A percentile compares a stretch with the other conserved stretches of the same genome.
phyloP scores from a whole-genome alignment of 2,797 vertebrate species.

The Triplophysa bombifrons region DNA sequence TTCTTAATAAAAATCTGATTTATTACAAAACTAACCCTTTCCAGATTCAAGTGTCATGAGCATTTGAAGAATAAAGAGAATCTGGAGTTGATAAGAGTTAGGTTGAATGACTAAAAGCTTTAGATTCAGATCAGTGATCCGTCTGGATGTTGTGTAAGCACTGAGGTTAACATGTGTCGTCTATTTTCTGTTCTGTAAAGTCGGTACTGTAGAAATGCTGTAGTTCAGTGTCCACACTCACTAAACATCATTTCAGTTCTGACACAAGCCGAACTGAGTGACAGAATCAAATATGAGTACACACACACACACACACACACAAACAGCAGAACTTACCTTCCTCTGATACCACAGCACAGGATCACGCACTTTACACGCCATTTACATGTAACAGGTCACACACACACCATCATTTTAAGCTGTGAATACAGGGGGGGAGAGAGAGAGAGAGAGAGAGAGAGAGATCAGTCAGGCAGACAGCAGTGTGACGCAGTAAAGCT shows the following conservation, averaged over 20 bases:
- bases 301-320: not conserved
- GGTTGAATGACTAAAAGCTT: too few species aligned
- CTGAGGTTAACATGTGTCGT: too few species aligned
- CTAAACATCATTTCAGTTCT: not conserved
- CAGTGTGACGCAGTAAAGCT: slow-evolving; percentile 14
- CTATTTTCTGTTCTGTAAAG: too few species aligned
- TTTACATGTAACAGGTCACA: slow-evolving; percentile 88
- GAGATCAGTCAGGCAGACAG: slow-evolving; percentile 46
- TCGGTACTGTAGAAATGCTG: too few species aligned
- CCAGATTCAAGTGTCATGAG: too few species aligned
- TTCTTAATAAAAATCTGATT: too few species aligned
- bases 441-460: slow-evolving; percentile 46
- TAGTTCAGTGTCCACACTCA: not conserved
- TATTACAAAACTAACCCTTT: too few species aligned
- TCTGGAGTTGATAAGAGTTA: too few species aligned
- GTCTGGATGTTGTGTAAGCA: too few species aligned
- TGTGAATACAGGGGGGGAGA: slow-evolving; percentile 49
- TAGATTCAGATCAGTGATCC: too few species aligned
- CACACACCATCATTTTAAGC: slow-evolving; percentile 88
- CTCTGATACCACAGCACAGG: slow-evolving; percentile 99
- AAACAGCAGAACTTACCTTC: slow-evolving; percentile 84
- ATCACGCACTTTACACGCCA: slow-evolving; percentile 99
- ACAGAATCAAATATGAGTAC: too few species aligned
- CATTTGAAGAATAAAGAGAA: too few species aligned
- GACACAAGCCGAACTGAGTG: not conserved